Evolutionary conservation across 2,113 vertebrate genomes (phyloP).

Genomic region (Haplotaxodon microlepis): DNA sequence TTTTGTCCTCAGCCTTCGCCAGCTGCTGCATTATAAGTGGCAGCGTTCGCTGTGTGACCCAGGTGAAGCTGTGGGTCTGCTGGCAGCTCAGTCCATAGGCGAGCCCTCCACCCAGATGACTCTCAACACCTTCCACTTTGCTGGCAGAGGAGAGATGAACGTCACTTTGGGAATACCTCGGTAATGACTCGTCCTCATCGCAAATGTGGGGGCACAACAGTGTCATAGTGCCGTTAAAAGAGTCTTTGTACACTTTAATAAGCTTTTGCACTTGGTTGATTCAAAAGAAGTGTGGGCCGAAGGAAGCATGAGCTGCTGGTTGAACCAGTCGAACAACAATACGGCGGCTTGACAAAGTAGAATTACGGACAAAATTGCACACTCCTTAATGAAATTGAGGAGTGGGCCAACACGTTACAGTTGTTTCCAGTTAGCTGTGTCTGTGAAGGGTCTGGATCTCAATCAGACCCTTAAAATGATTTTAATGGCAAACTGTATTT

Average conservation of each 20-base stretch:
- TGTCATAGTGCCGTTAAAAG: not conserved
- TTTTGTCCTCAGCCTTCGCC: slow-evolving; percentile 69
- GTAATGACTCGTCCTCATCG: slow-evolving; percentile 51
- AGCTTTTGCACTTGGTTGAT: not conserved
- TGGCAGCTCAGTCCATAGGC: slow-evolving; percentile 96
- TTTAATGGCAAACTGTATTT: not conserved
- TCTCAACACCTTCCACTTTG: slow-evolving; percentile 98
- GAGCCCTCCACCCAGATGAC: slow-evolving; percentile 99
- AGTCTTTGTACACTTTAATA: not conserved
- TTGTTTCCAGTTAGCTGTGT: not conserved
- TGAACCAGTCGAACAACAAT: not conserved
- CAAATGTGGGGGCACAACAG: not conserved
- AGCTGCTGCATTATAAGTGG: slow-evolving; percentile 89
- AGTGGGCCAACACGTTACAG: not conserved
- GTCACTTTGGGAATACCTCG: slow-evolving; percentile 96
- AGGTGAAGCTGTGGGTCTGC: slow-evolving; percentile 90
- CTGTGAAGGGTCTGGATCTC: not conserved
- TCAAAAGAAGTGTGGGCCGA: not conserved
- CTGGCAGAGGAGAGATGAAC: slow-evolving; percentile 99
- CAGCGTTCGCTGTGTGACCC: slow-evolving; percentile 91
- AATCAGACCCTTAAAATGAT: not conserved
- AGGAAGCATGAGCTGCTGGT: not conserved
- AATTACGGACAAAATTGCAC: not conserved
- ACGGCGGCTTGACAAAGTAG: not conserved
- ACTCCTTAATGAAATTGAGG: not conserved